These are phyloP conservation scores for Keiferia lycopersicella DNA, from an alignment of 2,888 invertebrate species.

Conservation along the genomic window DNA sequence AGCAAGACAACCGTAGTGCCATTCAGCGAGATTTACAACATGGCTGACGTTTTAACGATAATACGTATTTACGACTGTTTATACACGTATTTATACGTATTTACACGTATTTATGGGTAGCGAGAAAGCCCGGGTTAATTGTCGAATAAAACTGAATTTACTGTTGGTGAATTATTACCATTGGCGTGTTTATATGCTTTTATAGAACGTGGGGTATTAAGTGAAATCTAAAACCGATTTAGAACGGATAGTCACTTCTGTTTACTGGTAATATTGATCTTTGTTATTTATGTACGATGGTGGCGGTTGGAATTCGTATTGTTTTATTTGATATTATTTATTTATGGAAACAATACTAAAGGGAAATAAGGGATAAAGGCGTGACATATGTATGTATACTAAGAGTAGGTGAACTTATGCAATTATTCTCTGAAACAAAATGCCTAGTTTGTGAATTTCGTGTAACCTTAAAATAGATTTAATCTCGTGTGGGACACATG, in stretches of 20 bases:
- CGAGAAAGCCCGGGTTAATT: conserved; percentile 79
- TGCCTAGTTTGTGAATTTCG: neutral
- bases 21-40: conserved; percentile 70
- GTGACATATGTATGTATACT: too few relatives aligned
- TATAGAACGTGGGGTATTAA: conserved; percentile 14
- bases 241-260: conserved; percentile 8
- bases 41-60: conserved; percentile 79
- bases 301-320: neutral
- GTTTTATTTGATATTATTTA: neutral
- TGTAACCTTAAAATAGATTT: neutral
- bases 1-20: conserved; percentile 57
- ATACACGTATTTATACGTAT: conserved; percentile 67
- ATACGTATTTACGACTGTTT: conserved; percentile 73
- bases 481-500: neutral
- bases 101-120: conserved; percentile 73
- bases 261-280: neutral
- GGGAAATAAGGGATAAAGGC: too few relatives aligned
- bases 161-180: conserved; percentile 36
- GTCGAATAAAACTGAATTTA: conserved; percentile 81
- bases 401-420: neutral
- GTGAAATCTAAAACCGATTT: conserved; percentile 9
- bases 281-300: neutral
- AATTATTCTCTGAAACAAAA: neutral
- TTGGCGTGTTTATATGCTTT: conserved; percentile 9
- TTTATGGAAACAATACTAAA: too few relatives aligned